These are phyloP conservation scores for Charanyca ferruginea DNA, from an alignment of 2,888 invertebrate species.

Conservation along the genomic window DNA sequence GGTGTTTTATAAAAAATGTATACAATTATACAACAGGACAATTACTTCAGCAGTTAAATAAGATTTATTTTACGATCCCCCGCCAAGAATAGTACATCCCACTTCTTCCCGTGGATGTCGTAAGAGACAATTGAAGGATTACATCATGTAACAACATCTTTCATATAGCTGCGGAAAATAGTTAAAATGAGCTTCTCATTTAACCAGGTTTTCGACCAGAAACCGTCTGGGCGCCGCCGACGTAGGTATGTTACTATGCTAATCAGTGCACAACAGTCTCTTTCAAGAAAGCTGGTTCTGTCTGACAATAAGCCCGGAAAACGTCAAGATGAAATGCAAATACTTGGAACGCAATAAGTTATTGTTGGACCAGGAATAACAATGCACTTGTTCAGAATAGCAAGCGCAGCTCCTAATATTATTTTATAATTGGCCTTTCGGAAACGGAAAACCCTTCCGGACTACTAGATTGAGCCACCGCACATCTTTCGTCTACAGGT, in stretches of 20 bases:
- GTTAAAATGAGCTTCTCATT: background rate
- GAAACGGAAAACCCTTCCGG: too few relatives aligned
- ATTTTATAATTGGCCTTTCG: slow-evolving; percentile 6
- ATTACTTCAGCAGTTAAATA: slow-evolving; percentile 15
- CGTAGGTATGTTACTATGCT: slow-evolving; percentile 24
- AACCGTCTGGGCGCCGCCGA: background rate
- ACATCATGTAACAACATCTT: slow-evolving; percentile 16
- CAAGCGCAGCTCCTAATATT: background rate
- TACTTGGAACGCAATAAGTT: slow-evolving; percentile 10
- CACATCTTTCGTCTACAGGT: too few relatives aligned
- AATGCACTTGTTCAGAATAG: background rate
- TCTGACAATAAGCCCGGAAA: slow-evolving; percentile 22
- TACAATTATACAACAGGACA: slow-evolving; percentile 13
- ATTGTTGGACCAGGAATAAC: background rate
- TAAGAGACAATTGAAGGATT: slow-evolving; percentile 16
- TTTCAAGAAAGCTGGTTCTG: slow-evolving; percentile 41
- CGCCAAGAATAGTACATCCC: slow-evolving; percentile 18
- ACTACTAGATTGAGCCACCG: too few relatives aligned
- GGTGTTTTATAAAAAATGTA: slow-evolving; percentile 1
- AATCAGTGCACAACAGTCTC: slow-evolving; percentile 38
- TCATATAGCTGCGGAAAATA: slow-evolving; percentile 3
- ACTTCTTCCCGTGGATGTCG: slow-evolving; percentile 34
- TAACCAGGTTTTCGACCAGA: slow-evolving; percentile 5
- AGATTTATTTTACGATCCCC: slow-evolving; percentile 1
- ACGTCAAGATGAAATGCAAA: background rate